Evolutionary conservation across 2,113 vertebrate species (phyloP), one percentile per base, ranked within the genome.

Genomic region (Trichechus manatus): DNA sequence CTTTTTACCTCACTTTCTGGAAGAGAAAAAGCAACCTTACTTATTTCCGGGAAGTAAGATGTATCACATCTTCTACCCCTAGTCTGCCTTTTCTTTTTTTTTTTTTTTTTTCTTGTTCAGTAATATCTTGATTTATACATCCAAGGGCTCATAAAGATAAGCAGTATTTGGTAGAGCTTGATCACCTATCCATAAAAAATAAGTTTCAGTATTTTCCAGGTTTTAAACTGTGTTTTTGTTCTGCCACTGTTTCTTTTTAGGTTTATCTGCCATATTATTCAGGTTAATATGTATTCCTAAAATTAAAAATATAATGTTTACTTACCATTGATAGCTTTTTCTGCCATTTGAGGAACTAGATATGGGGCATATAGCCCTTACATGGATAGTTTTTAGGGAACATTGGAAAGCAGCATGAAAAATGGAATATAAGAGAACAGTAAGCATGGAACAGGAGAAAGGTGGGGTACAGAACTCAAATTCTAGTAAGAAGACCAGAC

Each of bases 281-380:
- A 29, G 14, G 22, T 78, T 10, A 75, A 61, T 74, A 9, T 75
- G 11, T 88, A 22, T 70, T 53, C 19, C 79, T 93, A 74, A 93
- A 59, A 59, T 80, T 61, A 50, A 64, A 66, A 92, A 84, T 72
- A 47, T 1, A 87, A 68, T 80, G 33, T 89, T 96, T 95, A 70
- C 36, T 64, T 89, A 70, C 11, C 15, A 50, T 9, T 78, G 33
- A 59, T 82, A 63, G 19, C 91, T 27, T 78, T 81, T 85, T 86
- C 59, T 96, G 31, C 42, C 66, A 59, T 77, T 89, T 86, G 31
- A 92, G 39, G 15, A 95, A 36, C 33, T 64, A 63, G 15, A n/a
- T 50, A 19, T 95, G n/a, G 19, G 36, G 61, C 36, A 33, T 53
- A 68, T 42, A 68, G 0, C 27, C n/a, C 20, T 84, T 25, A 10